Base-by-base conservation (phyloP, 2,797 vertebrate genomes). In the Rachycentron canadum region DNA sequence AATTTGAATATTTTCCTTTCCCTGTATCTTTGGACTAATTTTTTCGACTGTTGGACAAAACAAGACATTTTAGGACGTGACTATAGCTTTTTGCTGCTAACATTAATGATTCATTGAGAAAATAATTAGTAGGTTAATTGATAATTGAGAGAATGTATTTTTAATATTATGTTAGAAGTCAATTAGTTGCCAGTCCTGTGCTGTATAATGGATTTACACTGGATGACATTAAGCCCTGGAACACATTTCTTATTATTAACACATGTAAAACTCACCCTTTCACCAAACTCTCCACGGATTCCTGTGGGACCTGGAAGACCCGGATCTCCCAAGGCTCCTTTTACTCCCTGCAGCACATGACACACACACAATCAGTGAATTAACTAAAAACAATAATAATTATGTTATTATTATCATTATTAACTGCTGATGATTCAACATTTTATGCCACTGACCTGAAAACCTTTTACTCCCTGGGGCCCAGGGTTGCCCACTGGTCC, bases 261-360 rank as follows among this genome's bases (percentile, higher is more conserved):
- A 55, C 28, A 77, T 7, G 30, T 78, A 64, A 78, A n/a, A 93
- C 98, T 97, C 94, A 99, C 98, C 95, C 95, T 95, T 75, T 99
- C 96, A 0, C 98, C 98, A 50, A 95, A 87, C 30, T 94, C 96
- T 21, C 98, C 98, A 55, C 98, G 96, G 86, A 99, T 93, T 86
- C 98, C 98, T 1, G 98, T 99, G 0, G 98, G 97, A n/a, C 98
- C 98, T 0, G 97, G 97, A 73, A 98, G 96, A 45, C 98, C 98
- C 0, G 97, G 94, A 69, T 99, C 97, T 0, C 98, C 98, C 4
- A 96, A 73, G 70, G 90, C 95, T 81, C 98, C 98, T 86, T 96
- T 97, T 45, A 83, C 89, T 36, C 98, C 98, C 98, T 99, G 88
- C 25, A 83, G 56, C 52, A 71, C 52, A 85, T n/a, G 6, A 65